These are phyloP conservation scores for Microtus montanus DNA, from an alignment of 2,113 vertebrate genomes.

Conservation along the genomic window DNA sequence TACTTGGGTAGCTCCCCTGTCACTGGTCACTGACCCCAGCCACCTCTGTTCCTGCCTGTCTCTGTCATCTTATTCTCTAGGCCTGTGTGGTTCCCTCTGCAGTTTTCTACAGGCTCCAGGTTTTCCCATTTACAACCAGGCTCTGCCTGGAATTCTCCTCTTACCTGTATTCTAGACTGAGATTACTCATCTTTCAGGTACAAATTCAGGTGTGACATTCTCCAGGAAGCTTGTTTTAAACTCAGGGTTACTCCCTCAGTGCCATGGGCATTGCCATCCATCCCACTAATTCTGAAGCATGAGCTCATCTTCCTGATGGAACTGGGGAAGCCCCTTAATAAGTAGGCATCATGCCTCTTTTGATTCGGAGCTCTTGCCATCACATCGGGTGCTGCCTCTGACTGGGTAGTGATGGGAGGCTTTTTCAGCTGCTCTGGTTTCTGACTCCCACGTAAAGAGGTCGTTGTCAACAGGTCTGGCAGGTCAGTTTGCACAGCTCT, in stretches of 20 bases:
- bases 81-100: too few relatives aligned
- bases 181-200: constrained; percentile 12
- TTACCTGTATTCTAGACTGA: background rate
- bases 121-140: background rate
- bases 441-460: background rate
- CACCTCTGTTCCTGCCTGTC: background rate
- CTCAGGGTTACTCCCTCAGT: background rate
- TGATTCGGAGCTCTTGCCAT: background rate
- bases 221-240: constrained; percentile 29
- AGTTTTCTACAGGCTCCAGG: accelerated
- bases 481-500: background rate
- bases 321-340: background rate
- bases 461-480: background rate
- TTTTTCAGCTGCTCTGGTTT: background rate
- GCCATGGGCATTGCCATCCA: accelerated
- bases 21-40: too few relatives aligned
- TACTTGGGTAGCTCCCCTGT: too few relatives aligned
- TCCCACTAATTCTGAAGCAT: background rate
- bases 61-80: background rate
- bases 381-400: background rate
- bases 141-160: background rate
- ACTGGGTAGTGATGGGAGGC: accelerated
- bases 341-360: background rate
- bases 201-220: background rate
- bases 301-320: background rate